Percentiles rank a stretch among this genome's conserved stretches.
These are phyloP conservation scores for Chesias legatella DNA, from an alignment of 2,888 invertebrate species.

Conservation along the genomic window DNA sequence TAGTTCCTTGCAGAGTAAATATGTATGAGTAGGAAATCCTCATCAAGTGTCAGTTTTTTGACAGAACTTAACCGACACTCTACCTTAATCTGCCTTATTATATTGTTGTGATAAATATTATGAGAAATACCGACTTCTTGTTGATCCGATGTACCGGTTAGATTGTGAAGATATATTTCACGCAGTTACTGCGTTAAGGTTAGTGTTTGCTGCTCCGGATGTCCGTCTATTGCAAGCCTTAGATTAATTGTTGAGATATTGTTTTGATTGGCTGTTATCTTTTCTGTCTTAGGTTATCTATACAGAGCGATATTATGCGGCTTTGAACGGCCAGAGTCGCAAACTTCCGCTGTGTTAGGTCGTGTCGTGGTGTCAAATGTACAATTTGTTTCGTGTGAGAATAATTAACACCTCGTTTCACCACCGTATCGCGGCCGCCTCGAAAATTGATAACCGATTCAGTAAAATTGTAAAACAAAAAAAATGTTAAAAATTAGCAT, in stretches of 20 bases:
- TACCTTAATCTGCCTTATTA: too few species aligned
- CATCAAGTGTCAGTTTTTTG: too few species aligned
- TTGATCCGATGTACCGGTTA: too few species aligned
- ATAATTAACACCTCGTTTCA: slow-evolving; percentile 3
- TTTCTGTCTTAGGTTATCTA: slow-evolving; percentile 15
- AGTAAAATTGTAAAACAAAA: slow-evolving; percentile 2
- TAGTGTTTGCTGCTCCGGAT: not conserved
- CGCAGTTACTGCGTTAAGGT: not conserved
- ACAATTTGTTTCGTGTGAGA: slow-evolving; percentile 2
- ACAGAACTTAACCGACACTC: too few species aligned
- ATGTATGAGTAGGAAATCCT: too few species aligned
- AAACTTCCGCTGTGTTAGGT: not conserved
- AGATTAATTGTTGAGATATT: slow-evolving; percentile 62
- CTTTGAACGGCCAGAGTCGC: too few species aligned
- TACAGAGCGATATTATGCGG: too few species aligned
- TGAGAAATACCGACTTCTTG: too few species aligned
- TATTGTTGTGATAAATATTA: too few species aligned
- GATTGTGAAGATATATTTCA: too few species aligned
- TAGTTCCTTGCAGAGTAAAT: too few species aligned
- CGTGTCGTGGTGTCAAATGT: slow-evolving; percentile 1
- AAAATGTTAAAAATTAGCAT: not conserved
- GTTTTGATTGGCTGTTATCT: slow-evolving; percentile 46
- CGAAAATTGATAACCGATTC: slow-evolving; percentile 20
- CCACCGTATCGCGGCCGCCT: slow-evolving; percentile 7
- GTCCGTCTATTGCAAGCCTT: not conserved